Evolutionary conservation across 1,140 invertebrate genomes (phyloP).

Genomic region (Drosophila saltans): DNA sequence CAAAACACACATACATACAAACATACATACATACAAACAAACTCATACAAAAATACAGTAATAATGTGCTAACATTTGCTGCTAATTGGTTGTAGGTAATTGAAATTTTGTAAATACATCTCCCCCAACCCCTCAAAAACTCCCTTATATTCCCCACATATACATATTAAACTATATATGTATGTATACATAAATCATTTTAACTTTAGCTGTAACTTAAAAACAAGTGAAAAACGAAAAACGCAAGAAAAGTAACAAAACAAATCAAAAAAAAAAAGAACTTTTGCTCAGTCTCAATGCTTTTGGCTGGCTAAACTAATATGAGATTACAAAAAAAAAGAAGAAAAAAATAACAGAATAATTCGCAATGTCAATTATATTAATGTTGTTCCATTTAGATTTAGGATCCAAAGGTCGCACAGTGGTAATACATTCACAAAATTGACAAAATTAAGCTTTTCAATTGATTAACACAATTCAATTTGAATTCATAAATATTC

Average conservation of each 20-base stretch:
- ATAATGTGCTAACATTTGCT: not conserved
- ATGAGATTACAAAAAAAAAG: not conserved
- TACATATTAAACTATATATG: slow-evolving; percentile 15
- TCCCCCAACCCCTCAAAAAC: not conserved
- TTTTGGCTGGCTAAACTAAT: not conserved
- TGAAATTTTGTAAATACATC: slow-evolving; percentile 1
- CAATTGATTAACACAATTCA: too few relatives aligned
- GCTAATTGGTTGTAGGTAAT: slow-evolving; percentile 10
- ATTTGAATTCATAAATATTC: too few relatives aligned
- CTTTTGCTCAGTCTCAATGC: slow-evolving; percentile 11
- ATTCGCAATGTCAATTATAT: slow-evolving; percentile 8
- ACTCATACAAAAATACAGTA: not conserved
- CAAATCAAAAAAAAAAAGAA: not conserved
- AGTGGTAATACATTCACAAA: not conserved
- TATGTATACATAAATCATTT: slow-evolving; percentile 16
- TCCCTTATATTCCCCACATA: not conserved
- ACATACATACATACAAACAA: not conserved
- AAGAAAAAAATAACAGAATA: not conserved
- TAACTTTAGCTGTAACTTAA: not conserved
- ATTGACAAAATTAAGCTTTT: too few relatives aligned
- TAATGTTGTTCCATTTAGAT: slow-evolving; percentile 11
- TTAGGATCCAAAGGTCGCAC: not conserved
- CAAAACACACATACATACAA: not conserved
- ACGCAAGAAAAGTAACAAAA: too few relatives aligned
- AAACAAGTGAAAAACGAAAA: too few relatives aligned